Evolutionary conservation across 2,797 vertebrate species (phyloP).

Genomic region (Urosaurus nigricauda): DNA sequence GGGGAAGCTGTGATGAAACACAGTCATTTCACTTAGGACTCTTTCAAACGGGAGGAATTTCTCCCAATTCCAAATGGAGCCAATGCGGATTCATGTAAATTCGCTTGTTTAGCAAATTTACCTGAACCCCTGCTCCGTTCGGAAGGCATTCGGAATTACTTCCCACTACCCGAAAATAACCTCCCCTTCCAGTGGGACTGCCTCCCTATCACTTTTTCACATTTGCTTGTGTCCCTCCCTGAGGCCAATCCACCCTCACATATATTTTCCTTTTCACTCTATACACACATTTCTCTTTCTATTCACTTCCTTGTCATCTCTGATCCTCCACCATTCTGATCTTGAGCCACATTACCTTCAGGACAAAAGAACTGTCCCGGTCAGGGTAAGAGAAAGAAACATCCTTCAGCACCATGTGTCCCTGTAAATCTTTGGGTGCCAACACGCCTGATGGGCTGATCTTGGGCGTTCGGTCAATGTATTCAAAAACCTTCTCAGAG

Average conservation of each 20-base stretch:
- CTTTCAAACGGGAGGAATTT: too few species aligned
- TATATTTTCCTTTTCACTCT: neutral
- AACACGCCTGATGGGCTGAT: conserved; percentile 76
- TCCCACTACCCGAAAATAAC: too few species aligned
- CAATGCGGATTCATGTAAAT: too few species aligned
- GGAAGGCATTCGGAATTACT: too few species aligned
- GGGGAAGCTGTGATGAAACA: too few species aligned
- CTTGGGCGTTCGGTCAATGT: conserved; percentile 84
- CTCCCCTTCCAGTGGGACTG: too few species aligned
- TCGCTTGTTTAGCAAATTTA: too few species aligned
- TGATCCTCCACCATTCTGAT: rapidly evolving
- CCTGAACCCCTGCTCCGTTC: too few species aligned
- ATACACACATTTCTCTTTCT: too few species aligned
- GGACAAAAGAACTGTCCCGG: conserved; percentile 63
- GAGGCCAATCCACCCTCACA: neutral
- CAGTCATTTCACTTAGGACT: too few species aligned
- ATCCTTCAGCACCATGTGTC: conserved; percentile 81
- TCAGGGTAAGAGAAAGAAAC: conserved; percentile 85
- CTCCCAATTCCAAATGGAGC: too few species aligned
- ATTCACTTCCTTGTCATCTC: rapidly evolving
- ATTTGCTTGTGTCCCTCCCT: neutral
- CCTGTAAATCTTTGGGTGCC: conserved; percentile 72
- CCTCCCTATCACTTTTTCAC: neutral
- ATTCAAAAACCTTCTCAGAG: conserved; percentile 91
- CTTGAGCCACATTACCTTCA: conserved; percentile 83